Evolutionary conservation across 2,888 invertebrate genomes (phyloP), one percentile per base, ranked within the genome.

Genomic region (Aquatica leii): DNA sequence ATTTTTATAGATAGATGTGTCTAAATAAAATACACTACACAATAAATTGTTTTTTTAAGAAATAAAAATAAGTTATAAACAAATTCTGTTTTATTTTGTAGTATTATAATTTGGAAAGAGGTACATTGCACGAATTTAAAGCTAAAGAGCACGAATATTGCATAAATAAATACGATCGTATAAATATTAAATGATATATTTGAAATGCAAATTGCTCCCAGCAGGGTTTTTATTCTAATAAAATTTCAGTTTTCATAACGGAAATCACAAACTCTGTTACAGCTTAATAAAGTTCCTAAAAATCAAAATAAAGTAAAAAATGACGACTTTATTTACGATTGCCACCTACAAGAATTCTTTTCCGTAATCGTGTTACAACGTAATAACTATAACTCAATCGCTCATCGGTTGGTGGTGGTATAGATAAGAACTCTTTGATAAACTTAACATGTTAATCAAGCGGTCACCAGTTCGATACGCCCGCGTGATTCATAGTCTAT

Each of bases 361-460:
- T 34, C 54, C 59, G 60, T 64, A 66, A 65, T 69, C 70, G 63
- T 68, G 70, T 62, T 60, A 50, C 51, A 63, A 52, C 57, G 69
- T 67, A 70, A 73, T 71, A 70, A 71, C 69, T 69, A 70, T 73
- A 73, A 72, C 70, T 74, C 73, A 73, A 72, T 73, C 69, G 68
- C 59, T 64, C 60, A 55, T 64, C 59, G 57, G 37, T 34, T 57
- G 56, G 17, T 52, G 59, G 6, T 4, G 4, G 66, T 59, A 67
- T 66, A 72, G 74, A 75, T 75, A 74, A 75, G 73, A 73, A 71
- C 65, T 62, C 31, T 56, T 48, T 55, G 75, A 75, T 75, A 75
- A 74, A 66, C 65, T 66, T 67, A 69, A 76, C 75, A 74, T 76
- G 76, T 75, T 76, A 76, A 76, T 76, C 74, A 73, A 73, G 68